Evolutionary conservation across 2,888 invertebrate genomes (phyloP), one percentile per base, ranked within the genome.

Genomic region (Aplocera efformata): DNA sequence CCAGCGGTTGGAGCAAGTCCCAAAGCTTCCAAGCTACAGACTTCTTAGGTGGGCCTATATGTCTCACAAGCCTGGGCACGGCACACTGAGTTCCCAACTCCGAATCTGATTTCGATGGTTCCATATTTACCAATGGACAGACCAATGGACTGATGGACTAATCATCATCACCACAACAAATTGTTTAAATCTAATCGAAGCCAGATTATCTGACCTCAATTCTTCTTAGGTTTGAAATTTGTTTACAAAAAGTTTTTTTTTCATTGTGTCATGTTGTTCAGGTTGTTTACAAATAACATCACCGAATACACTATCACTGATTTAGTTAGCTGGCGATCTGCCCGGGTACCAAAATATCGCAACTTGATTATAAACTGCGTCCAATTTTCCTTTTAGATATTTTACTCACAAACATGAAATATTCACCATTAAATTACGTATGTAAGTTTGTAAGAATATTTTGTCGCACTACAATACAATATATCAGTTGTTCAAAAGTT

Each of bases 1-100:
- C 82, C 8, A 88, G 56, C 0, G 88, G 88, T 45, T 88, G 86
- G 41, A 88, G 52, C 32, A 84, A 52, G 26, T 85, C 86, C 88
- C 88, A 88, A 32, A 88, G 60, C 46, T 69, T 72, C 5, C 75
- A 54, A n/a, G 78, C 83, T 24, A 79, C 33, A 0, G 84, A 73
- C 49, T 81, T 82, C 38, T 72, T 75, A 0, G 62, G 68, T 22
- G 74, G 70, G 2, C 64, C 63, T 10, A 53, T 41, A 5, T 48
- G 50, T 29, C 63, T 58, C 42, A 75, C 49, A 1, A 68, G 60
- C 21, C 63, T 67, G 8, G 71, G 64, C 26, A 66, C 58, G 24
- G 65, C 59, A 31, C 65, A 58, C 37, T 63, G 67, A 1, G 64
- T 53, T 41, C 58, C 64, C 21, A 60, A 58, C 45, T 65, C 74